These are phyloP conservation scores for Chaetodon trifascialis DNA, from an alignment of 2,113 vertebrate species.

Conservation along the genomic window DNA sequence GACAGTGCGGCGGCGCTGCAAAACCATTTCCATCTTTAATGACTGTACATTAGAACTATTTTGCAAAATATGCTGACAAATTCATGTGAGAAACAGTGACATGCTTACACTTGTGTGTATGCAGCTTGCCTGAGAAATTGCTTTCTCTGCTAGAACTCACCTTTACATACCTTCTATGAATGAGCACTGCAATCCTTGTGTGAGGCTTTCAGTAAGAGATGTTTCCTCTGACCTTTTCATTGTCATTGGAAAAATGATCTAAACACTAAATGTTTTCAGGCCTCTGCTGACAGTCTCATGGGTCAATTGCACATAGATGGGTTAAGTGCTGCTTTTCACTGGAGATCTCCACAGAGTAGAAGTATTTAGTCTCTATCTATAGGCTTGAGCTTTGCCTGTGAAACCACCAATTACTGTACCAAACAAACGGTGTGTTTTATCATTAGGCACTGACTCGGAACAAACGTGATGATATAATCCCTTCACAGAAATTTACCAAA, in stretches of 20 bases:
- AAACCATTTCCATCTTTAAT: not conserved
- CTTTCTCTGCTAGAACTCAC: conserved; percentile 10
- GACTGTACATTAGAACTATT: not conserved
- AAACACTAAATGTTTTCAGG: conserved; percentile 11
- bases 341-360: conserved; percentile 5
- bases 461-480: conserved; percentile 48
- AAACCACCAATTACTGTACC: conserved; percentile 31
- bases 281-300: not conserved
- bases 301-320: conserved; percentile 6
- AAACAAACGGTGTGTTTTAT: conserved; percentile 40
- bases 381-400: conserved; percentile 4
- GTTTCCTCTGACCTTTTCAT: conserved; percentile 16
- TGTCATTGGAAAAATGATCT: conserved; percentile 23
- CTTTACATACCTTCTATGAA: conserved; percentile 7
- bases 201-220: not conserved
- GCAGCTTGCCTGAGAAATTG: not conserved
- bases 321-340: conserved; percentile 5
- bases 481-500: conserved; percentile 33
- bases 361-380: conserved; percentile 17
- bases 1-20: not conserved
- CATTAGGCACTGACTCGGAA: conserved; percentile 24
- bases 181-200: conserved; percentile 26
- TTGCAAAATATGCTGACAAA: not conserved
- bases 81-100: not conserved
- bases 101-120: conserved; percentile 1